These are phyloP conservation scores for Dromius quadrimaculatus DNA, from an alignment of 2,888 invertebrate genomes.

Conservation along the genomic window DNA sequence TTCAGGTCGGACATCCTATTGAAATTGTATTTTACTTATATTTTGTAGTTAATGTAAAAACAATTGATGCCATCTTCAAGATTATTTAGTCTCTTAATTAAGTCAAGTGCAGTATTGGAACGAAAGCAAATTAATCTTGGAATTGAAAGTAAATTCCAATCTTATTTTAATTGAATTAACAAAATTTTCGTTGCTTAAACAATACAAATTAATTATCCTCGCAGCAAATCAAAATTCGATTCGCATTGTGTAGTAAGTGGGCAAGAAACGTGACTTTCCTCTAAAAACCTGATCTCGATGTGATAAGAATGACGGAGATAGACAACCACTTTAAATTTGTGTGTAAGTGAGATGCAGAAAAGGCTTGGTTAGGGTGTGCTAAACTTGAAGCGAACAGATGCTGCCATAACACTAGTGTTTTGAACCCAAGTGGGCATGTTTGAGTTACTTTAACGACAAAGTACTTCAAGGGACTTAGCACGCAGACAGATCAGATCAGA, in stretches of 20 bases:
- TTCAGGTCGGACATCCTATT: no score
- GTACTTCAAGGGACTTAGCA: conserved; percentile 23
- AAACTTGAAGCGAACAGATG: conserved; percentile 42
- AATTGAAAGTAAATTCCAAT: conserved; percentile 9
- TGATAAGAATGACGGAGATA: conserved; percentile 8
- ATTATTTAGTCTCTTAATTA: no score
- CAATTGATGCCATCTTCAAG: no score
- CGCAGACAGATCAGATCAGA: conserved; percentile 6
- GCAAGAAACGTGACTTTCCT: conserved; percentile 33
- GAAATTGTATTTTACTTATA: no score
- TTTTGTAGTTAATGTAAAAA: no score
- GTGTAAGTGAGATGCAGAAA: background rate
- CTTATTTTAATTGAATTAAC: background rate
- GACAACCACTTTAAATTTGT: background rate
- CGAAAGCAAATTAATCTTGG: no score
- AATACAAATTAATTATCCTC: conserved; percentile 33
- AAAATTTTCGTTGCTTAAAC: background rate
- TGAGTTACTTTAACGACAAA: conserved; percentile 47
- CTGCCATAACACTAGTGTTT: conserved; percentile 38
- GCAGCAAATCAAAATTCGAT: conserved; percentile 33
- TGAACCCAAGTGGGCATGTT: conserved; percentile 47
- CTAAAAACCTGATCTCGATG: conserved; percentile 21
- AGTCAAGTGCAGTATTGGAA: no score
- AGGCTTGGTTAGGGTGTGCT: conserved; percentile 29
- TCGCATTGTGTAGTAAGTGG: conserved; percentile 23